phyloP scores from a whole-genome alignment of 2,113 vertebrate genomes.

The Gasterosteus aculeatus region DNA sequence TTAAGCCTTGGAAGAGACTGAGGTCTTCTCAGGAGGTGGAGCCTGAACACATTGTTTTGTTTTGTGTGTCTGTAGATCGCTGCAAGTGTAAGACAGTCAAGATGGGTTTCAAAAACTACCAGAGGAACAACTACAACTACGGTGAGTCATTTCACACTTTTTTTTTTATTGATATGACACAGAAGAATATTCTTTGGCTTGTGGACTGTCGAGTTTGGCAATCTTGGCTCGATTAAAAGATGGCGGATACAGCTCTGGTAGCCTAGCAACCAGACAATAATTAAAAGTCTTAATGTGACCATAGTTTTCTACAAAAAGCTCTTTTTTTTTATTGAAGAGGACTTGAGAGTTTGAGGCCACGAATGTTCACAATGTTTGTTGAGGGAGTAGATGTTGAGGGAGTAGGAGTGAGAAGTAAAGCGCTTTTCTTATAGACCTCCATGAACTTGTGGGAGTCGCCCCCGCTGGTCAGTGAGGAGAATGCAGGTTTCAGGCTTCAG shows the following conservation, averaged over 20 bases:
- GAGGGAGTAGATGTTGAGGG: background rate
- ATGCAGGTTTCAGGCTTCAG: background rate
- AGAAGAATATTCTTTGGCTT: background rate
- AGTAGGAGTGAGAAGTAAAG: background rate
- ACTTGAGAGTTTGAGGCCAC: background rate
- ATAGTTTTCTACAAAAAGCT: background rate
- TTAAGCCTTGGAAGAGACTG: too few species aligned
- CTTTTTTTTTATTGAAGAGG: background rate
- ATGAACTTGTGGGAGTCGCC: background rate
- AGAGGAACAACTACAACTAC: constrained; percentile 97
- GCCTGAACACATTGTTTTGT: constrained; percentile 5
- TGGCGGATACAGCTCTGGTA: background rate
- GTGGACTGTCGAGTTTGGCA: background rate
- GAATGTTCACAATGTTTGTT: background rate
- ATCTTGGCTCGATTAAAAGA: background rate
- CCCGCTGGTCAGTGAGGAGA: background rate
- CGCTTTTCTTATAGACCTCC: background rate
- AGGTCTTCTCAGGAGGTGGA: background rate
- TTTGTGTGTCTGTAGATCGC: constrained; percentile 81
- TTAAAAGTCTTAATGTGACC: too few species aligned
- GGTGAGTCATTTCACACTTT: constrained; percentile 80
- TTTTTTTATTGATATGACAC: background rate
- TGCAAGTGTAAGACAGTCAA: constrained; percentile 90
- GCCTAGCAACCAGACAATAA: background rate
- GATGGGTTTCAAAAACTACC: constrained; percentile 88